Conservation (phyloP, 2,797 vertebrate species). For the Chiroxiphia lanceolata region DNA sequence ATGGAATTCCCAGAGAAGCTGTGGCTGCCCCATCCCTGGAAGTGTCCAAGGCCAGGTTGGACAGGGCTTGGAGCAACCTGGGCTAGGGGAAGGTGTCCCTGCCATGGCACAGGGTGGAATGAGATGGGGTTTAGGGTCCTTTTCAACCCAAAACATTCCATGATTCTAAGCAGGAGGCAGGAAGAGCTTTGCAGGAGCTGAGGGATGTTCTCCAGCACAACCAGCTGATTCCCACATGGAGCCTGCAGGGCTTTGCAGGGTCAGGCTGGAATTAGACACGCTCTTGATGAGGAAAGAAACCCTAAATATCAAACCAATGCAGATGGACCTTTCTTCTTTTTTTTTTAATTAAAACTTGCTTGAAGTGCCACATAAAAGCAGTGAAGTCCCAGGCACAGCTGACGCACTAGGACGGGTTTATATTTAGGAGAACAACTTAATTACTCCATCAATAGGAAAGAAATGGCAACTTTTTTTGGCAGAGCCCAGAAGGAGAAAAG, state of each 20-base stretch:
- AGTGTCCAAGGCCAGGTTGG: not conserved
- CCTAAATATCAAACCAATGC: not conserved
- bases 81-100: rapidly evolving
- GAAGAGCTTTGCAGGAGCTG: not conserved
- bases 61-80: not conserved
- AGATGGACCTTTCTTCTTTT: not conserved
- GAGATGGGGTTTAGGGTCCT: not conserved
- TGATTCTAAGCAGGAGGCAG: not conserved
- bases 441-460: not conserved
- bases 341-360: conserved; percentile 8
- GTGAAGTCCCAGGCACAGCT: not conserved
- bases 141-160: not conserved
- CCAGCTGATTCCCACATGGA: not conserved
- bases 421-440: conserved; percentile 3
- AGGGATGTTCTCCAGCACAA: not conserved
- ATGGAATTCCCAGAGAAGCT: not conserved
- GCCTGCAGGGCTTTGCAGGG: not conserved
- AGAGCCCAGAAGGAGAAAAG: not conserved
- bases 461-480: not conserved
- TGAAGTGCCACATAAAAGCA: conserved; percentile 27
- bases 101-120: not conserved
- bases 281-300: not conserved
- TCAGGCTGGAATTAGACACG: not conserved
- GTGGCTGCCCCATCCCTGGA: not conserved
- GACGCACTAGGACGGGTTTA: not conserved